Conservation (phyloP, 2,113 vertebrate genomes). For the Tauraco erythrolophus region DNA sequence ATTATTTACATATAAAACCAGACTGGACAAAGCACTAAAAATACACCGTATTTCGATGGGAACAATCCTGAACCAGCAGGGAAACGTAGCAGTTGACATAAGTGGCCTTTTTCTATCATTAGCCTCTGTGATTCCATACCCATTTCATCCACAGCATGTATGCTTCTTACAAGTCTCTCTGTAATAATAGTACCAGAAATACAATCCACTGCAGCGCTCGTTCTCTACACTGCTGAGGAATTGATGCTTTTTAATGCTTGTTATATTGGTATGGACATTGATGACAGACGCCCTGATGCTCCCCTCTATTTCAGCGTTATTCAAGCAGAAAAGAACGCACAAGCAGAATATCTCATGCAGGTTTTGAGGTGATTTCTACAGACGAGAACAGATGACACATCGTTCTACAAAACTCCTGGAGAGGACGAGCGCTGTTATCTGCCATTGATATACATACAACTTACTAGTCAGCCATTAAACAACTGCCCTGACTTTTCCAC, state of each 20-base stretch:
- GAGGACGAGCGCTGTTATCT: background rate
- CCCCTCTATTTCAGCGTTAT: background rate
- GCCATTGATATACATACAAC: background rate
- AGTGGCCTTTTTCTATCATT: conserved; percentile 64
- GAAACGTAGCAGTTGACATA: conserved; percentile 44
- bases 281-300: background rate
- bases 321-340: background rate
- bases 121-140: conserved; percentile 44
- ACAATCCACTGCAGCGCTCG: background rate
- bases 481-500: background rate
- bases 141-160: conserved; percentile 60
- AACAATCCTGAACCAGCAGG: conserved; percentile 33
- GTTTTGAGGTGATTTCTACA: background rate
- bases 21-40: conserved; percentile 58
- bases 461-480: background rate
- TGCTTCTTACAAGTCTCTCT: conserved; percentile 45
- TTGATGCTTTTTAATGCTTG: background rate
- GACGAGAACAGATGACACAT: background rate
- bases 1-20: conserved; percentile 63
- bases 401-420: background rate
- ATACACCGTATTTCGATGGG: background rate
- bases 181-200: conserved; percentile 63
- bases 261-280: background rate
- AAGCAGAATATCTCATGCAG: background rate
- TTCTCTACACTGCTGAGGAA: conserved; percentile 34